Percentiles rank a stretch among this genome's conserved stretches.
These are phyloP conservation scores for Serrognathus titanus DNA, from an alignment of 2,888 invertebrate genomes.

Conservation along the genomic window DNA sequence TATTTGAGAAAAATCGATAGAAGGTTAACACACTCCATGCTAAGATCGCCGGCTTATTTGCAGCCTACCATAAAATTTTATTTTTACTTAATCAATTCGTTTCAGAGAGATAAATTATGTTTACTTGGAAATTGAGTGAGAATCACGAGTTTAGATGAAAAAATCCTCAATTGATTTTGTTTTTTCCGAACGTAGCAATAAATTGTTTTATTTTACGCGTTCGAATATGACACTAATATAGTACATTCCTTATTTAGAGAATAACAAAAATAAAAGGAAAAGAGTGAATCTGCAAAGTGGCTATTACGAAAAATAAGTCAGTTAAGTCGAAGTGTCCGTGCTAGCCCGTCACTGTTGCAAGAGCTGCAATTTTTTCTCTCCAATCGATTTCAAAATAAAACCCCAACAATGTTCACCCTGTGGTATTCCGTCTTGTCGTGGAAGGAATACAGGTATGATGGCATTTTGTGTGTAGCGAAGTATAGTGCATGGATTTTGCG, in stretches of 20 bases:
- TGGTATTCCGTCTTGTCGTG: constrained; percentile 48
- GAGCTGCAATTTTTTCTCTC: constrained; percentile 23
- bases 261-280: constrained; percentile 7
- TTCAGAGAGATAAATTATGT: no score
- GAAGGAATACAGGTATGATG: constrained; percentile 46
- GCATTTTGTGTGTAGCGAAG: constrained; percentile 21
- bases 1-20: no score
- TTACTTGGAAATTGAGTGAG: no score
- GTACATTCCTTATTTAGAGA: constrained; percentile 7
- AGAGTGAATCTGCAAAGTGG: constrained; percentile 10
- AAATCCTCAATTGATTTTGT: no score
- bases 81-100: no score
- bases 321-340: constrained; percentile 33
- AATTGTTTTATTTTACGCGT: no score
- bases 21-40: no score
- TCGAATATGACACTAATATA: neutral
- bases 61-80: no score
- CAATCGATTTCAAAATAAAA: constrained; percentile 7
- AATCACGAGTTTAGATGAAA: no score
- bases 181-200: no score
- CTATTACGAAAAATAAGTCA: constrained; percentile 33
- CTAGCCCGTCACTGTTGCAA: constrained; percentile 27
- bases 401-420: constrained; percentile 43
- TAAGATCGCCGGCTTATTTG: no score
- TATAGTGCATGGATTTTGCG: constrained; percentile 6